Evolutionary conservation across 2,113 vertebrate genomes (phyloP).

Genomic region (Recurvirostra avosetta): DNA sequence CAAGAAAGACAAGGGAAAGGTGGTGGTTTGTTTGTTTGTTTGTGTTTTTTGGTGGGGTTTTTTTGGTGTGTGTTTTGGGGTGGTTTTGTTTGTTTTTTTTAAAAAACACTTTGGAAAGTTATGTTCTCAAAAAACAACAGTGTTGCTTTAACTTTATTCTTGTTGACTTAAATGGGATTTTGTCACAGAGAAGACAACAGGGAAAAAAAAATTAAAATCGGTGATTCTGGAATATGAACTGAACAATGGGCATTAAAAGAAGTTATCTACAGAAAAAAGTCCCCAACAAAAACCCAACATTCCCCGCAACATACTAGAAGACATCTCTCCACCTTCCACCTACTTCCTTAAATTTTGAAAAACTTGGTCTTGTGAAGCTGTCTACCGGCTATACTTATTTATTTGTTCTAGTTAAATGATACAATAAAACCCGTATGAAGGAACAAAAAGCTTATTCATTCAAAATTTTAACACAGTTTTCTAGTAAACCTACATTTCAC

Average conservation of each 20-base stretch:
- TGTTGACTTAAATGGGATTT: neutral
- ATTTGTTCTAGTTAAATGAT: neutral
- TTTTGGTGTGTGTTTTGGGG: neutral
- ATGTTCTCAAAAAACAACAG: neutral
- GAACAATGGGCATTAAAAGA: neutral
- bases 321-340: neutral
- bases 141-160: neutral
- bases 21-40: neutral
- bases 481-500: neutral
- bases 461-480: neutral
- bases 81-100: neutral
- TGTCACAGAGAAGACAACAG: neutral
- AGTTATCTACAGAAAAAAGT: neutral
- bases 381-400: neutral
- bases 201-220: neutral
- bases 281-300: neutral
- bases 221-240: neutral
- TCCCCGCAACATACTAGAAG: neutral
- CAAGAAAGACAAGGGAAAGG: neutral
- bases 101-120: neutral
- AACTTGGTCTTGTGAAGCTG: neutral
- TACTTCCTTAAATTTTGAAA: neutral
- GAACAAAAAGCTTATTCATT: neutral
- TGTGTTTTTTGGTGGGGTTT: too few relatives aligned
- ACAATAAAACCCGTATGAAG: neutral